A percentile compares a stretch with the other conserved stretches of the same genome.
These are phyloP conservation scores for Pollenia amentaria DNA, from an alignment of 2,888 invertebrate species.

Conservation along the genomic window DNA sequence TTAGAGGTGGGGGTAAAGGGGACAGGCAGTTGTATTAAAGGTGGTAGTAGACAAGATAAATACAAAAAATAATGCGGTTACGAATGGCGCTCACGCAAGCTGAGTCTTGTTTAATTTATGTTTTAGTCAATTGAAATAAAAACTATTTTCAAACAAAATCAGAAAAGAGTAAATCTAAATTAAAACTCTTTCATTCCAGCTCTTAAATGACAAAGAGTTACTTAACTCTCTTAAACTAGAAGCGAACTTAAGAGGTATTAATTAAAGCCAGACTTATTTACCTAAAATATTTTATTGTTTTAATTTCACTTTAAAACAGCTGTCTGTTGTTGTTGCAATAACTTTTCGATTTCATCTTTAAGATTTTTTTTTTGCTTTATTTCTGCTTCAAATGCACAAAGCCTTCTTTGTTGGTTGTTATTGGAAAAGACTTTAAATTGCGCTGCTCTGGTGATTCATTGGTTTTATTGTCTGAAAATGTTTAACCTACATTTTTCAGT, in stretches of 20 bases:
- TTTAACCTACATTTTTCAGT: slow-evolving; percentile 54
- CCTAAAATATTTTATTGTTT: background rate
- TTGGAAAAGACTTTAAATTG: background rate
- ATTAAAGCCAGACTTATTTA: background rate
- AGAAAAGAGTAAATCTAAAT: background rate
- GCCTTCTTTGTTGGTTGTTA: slow-evolving; percentile 40
- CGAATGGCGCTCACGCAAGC: slow-evolving; percentile 49
- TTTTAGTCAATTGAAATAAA: background rate
- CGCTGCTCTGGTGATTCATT: slow-evolving; percentile 57
- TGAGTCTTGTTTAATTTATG: slow-evolving; percentile 40
- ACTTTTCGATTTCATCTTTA: slow-evolving; percentile 57
- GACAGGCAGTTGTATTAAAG: slow-evolving; percentile 1
- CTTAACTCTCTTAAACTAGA: no score
- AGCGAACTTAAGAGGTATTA: background rate
- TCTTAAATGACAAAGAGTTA: background rate
- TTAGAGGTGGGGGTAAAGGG: slow-evolving; percentile 22
- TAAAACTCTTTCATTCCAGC: background rate
- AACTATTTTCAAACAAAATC: background rate
- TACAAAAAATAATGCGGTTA: slow-evolving; percentile 17
- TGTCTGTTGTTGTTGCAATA: slow-evolving; percentile 36
- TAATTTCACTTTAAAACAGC: slow-evolving; percentile 58
- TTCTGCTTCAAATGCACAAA: background rate
- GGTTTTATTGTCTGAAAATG: slow-evolving; percentile 13
- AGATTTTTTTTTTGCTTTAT: slow-evolving; percentile 9
- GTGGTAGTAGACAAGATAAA: slow-evolving; percentile 22